Evolutionary conservation across 1,140 invertebrate species (phyloP), one percentile per base, ranked within the genome.

Genomic region (Atta cephalotes): DNA sequence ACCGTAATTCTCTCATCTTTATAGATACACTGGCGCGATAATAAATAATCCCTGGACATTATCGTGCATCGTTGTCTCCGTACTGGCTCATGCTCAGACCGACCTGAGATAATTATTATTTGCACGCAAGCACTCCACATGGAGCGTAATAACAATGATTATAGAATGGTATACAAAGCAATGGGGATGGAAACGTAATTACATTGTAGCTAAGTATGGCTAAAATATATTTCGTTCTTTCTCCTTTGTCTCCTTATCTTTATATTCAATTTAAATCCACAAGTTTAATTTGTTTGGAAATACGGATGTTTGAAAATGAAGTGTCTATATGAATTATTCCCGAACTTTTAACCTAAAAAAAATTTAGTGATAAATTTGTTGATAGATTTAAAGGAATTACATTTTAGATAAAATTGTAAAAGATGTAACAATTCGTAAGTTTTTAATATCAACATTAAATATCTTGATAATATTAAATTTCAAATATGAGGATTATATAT

Each of bases 41-140:
- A 84, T 84, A 76, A 84, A 76, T 84, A 76, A 76, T 84, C 39
- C 28, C 70, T 76, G 12, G 63, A 63, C 31, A 66, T 49, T 84
- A 49, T 74, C 56, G 35, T 39, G 51, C 31, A 14, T 39, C 39
- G 39, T 49, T 74, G 68, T 76, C 70, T 63, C 25, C 21, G 16
- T 28, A 39, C 14, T 49, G 45, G 49, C 49, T 78, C 78, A 63
- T 63, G 12, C 56, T 76, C 39, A 51, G 56, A 76, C 80, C 70
- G 28, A 84, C 56, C 56, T 28, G 56, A 51, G 56, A 84, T 84
- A 84, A 84, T 84, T 84, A 84, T 84, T 84, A 84, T 84, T 84
- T 84, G 80, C 80, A 84, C 70, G 70, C 70, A 45, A 84, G 39
- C 21, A 60, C 56, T 74, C 56, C n/a, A 56, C 70, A 74, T 35